Evolutionary conservation across 2,113 vertebrate genomes (phyloP).

Genomic region (Dasyornis broadbenti): DNA sequence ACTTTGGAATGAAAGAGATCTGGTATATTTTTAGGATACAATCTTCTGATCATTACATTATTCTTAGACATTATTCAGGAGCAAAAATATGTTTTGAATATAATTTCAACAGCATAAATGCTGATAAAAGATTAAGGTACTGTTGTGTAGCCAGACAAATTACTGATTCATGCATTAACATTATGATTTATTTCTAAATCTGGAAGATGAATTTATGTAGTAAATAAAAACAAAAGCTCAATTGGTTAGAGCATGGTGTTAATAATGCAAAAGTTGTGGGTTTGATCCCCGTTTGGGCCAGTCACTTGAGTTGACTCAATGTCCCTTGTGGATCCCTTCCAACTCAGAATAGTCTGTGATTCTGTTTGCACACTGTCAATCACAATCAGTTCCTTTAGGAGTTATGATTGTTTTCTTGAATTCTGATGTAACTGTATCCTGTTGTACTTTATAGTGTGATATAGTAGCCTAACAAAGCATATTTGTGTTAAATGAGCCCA

Average conservation of each 20-base stretch:
- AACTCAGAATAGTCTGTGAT: background rate
- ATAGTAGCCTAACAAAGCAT: background rate
- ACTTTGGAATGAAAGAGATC: background rate
- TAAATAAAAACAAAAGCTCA: background rate
- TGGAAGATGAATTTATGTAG: background rate
- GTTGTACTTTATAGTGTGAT: background rate
- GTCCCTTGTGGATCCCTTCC: too few relatives aligned
- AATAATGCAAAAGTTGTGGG: background rate
- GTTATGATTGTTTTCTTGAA: background rate
- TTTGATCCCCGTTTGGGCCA: too few relatives aligned
- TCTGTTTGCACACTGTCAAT: background rate
- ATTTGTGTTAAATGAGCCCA: background rate
- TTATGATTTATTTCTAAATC: background rate
- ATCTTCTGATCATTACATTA: background rate
- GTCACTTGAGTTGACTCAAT: background rate
- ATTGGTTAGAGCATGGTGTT: background rate
- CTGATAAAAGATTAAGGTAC: background rate
- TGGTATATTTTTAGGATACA: background rate
- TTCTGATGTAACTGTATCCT: background rate
- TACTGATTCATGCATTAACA: background rate
- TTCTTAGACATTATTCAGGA: background rate
- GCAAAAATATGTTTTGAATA: background rate
- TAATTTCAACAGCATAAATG: background rate
- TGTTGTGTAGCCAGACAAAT: background rate
- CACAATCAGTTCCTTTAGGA: background rate